Conservation (phyloP, 35 echinoderm and acorn worm species). For the Heliocidaris erythrogramma region DNA sequence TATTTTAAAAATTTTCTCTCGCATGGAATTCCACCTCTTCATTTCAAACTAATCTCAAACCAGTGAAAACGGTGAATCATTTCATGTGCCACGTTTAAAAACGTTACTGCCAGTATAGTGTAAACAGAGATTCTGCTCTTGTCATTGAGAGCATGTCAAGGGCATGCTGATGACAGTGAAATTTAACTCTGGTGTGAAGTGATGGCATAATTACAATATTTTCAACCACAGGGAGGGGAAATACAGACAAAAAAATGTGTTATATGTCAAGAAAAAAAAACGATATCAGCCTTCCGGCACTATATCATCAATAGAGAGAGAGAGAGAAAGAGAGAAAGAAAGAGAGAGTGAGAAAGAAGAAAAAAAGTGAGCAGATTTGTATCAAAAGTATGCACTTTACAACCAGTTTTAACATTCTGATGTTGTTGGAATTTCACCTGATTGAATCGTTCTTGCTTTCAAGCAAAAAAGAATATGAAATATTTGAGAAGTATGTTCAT, state of each 20-base stretch:
- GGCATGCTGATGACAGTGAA: neutral
- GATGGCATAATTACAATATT: constrained; percentile 18
- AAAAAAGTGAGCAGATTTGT: neutral
- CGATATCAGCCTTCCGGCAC: neutral
- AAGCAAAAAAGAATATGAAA: too few relatives aligned
- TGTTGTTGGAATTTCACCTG: too few relatives aligned
- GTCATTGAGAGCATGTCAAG: neutral
- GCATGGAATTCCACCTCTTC: neutral
- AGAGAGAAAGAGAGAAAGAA: neutral
- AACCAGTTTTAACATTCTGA: too few relatives aligned
- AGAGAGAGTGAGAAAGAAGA: neutral
- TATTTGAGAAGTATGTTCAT: neutral
- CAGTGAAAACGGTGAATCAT: neutral
- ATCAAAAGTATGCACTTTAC: too few relatives aligned
- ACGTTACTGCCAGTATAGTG: neutral
- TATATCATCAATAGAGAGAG: neutral
- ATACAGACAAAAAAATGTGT: neutral
- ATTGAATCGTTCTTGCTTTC: too few relatives aligned
- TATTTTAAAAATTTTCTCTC: neutral
- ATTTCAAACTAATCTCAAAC: neutral
- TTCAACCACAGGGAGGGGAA: neutral
- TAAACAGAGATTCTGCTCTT: neutral
- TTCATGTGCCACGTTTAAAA: neutral
- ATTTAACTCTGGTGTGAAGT: neutral
- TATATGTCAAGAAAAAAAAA: neutral